Conservation (phyloP, 2,797 vertebrate genomes). For the Poeciliopsis gracilis region DNA sequence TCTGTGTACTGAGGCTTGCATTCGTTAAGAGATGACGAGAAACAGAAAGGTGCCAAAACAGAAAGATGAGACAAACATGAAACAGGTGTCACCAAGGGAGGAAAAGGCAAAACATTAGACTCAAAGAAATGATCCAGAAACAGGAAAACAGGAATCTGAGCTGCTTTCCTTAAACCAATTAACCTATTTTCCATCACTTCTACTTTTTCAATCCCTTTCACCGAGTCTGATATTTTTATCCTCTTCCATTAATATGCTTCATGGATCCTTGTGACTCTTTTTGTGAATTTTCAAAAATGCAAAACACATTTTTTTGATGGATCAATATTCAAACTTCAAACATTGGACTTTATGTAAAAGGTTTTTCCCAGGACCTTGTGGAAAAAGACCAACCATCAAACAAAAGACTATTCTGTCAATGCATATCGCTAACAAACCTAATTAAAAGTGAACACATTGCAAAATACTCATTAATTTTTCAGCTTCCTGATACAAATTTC, state of each 20-base stretch:
- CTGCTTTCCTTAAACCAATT: conserved; percentile 23
- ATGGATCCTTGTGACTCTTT: neutral
- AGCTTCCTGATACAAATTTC: neutral
- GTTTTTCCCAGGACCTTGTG: neutral
- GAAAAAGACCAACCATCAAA: neutral
- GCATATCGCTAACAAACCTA: neutral
- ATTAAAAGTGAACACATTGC: neutral
- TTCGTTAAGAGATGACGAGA: conserved; percentile 32
- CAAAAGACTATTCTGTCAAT: neutral
- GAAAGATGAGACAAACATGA: conserved; percentile 20
- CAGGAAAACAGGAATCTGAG: neutral
- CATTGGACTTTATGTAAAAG: neutral
- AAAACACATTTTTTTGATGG: neutral
- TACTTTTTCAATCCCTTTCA: neutral
- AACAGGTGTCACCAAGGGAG: conserved; percentile 11
- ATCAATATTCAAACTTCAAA: neutral
- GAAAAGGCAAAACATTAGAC: conserved; percentile 9
- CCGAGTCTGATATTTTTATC: neutral
- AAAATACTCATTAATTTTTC: neutral
- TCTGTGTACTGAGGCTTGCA: conserved; percentile 21
- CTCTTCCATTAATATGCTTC: neutral
- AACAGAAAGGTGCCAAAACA: conserved; percentile 25
- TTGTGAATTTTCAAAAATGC: neutral
- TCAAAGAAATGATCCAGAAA: neutral
- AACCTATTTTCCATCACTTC: conserved; percentile 14